Conservation (phyloP, 2,113 vertebrate species). For the Motacilla tschutschensis region DNA sequence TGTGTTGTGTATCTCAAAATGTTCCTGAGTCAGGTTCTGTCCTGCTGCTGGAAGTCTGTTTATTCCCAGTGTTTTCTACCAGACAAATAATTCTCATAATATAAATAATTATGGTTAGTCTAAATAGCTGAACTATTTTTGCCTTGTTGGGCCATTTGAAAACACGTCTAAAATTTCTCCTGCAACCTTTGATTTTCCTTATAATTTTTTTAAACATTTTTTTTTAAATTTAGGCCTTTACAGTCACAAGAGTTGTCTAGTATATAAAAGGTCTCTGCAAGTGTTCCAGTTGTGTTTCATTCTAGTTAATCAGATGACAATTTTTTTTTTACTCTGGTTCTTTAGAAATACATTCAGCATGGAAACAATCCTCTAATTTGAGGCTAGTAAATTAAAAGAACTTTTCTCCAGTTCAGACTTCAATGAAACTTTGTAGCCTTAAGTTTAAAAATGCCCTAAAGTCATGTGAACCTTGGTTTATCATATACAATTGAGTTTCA, state of each 20-base stretch:
- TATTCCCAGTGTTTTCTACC: not conserved
- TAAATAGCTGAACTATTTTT: not conserved
- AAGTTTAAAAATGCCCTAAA: not conserved
- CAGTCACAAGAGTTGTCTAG: not conserved
- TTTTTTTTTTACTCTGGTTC: not conserved
- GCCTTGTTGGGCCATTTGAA: not conserved
- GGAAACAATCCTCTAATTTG: not conserved
- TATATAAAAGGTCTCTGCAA: not conserved
- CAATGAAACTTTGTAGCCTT: not conserved
- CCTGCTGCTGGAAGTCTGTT: not conserved
- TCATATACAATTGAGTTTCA: not conserved
- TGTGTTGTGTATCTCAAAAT: not conserved
- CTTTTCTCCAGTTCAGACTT: not conserved
- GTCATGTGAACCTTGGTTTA: not conserved
- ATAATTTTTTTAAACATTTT: too few species aligned
- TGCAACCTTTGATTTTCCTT: not conserved
- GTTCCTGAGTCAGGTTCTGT: not conserved
- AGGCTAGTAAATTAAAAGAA: not conserved
- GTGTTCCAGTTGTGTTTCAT: not conserved
- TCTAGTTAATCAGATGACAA: not conserved
- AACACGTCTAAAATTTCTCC: not conserved
- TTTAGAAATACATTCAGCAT: not conserved
- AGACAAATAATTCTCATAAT: not conserved
- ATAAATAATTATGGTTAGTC: not conserved
- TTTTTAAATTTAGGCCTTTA: not conserved